phyloP scores from a whole-genome alignment of 2,888 invertebrate species.

The Bruchidius siliquastri region DNA sequence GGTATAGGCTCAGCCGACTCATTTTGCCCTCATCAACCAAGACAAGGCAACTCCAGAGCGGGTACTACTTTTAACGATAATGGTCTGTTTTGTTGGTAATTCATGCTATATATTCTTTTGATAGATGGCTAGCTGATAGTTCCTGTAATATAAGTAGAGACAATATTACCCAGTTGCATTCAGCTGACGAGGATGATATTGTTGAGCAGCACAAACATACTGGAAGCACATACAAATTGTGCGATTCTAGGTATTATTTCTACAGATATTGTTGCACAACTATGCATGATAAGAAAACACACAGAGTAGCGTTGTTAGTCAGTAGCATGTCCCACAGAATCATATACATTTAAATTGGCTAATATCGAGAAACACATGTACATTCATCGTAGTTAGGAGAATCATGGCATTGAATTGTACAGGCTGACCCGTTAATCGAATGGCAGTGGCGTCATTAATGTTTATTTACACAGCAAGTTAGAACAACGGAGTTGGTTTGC shows the following conservation, averaged over 20 bases:
- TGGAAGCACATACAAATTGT: slow-evolving; percentile 62
- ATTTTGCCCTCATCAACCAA: too few species aligned
- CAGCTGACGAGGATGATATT: slow-evolving; percentile 52
- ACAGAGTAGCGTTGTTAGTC: not conserved
- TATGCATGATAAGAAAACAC: not conserved
- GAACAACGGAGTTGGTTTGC: too few species aligned
- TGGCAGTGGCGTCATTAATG: too few species aligned
- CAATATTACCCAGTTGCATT: slow-evolving; percentile 43
- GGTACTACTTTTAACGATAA: too few species aligned
- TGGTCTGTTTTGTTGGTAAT: too few species aligned
- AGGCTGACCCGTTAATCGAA: too few species aligned
- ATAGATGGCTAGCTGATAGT: slow-evolving; percentile 46
- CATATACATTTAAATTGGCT: slow-evolving; percentile 2
- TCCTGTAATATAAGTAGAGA: slow-evolving; percentile 43
- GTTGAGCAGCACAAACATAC: slow-evolving; percentile 50
- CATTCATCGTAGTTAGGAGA: too few species aligned
- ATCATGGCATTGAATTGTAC: too few species aligned
- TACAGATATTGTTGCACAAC: not conserved
- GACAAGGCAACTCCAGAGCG: too few species aligned
- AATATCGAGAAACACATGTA: too few species aligned
- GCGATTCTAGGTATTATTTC: slow-evolving; percentile 64
- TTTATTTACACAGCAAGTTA: too few species aligned
- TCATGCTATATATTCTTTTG: not conserved
- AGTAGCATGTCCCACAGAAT: slow-evolving; percentile 4
- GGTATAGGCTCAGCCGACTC: too few species aligned